Conservation (phyloP, 2,888 invertebrate genomes). For the Pristionchus japonicus region DNA sequence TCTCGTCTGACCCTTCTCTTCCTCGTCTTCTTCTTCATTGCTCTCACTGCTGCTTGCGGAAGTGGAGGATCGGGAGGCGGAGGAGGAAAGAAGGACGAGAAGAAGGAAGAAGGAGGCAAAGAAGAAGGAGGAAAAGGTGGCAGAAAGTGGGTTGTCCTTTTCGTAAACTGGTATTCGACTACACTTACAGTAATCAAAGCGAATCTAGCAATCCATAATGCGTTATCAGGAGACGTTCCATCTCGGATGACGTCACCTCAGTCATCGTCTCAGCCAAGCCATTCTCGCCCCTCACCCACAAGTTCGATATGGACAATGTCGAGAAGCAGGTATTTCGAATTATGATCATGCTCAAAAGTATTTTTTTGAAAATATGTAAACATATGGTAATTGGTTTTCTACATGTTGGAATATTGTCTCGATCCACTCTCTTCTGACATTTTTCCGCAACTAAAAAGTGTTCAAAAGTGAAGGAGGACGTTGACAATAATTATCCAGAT, state of each 20-base stretch:
- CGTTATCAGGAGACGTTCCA: not conserved
- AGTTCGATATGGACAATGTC: not conserved
- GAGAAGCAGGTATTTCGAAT: not conserved
- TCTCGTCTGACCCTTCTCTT: not conserved
- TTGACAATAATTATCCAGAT: not conserved
- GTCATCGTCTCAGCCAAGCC: not conserved
- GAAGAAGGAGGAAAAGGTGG: not conserved
- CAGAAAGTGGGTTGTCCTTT: not conserved
- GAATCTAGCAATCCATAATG: too few relatives aligned
- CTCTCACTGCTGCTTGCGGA: not conserved
- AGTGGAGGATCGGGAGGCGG: not conserved
- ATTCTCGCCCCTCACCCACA: conserved; percentile 6
- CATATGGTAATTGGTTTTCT: too few relatives aligned
- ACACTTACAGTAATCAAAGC: not conserved
- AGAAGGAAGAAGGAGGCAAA: not conserved
- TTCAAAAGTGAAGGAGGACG: not conserved
- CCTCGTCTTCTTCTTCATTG: not conserved
- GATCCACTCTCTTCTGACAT: too few relatives aligned
- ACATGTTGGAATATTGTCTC: not conserved
- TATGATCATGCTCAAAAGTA: not conserved
- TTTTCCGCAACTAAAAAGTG: too few relatives aligned
- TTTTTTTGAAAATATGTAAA: too few relatives aligned
- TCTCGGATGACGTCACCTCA: not conserved
- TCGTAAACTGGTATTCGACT: too few relatives aligned
- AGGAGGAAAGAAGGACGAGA: not conserved